A percentile compares a stretch with the other conserved stretches of the same genome.
Evolutionary conservation across 1,140 invertebrate species (phyloP).

Genomic region (Leptinotarsa texana): DNA sequence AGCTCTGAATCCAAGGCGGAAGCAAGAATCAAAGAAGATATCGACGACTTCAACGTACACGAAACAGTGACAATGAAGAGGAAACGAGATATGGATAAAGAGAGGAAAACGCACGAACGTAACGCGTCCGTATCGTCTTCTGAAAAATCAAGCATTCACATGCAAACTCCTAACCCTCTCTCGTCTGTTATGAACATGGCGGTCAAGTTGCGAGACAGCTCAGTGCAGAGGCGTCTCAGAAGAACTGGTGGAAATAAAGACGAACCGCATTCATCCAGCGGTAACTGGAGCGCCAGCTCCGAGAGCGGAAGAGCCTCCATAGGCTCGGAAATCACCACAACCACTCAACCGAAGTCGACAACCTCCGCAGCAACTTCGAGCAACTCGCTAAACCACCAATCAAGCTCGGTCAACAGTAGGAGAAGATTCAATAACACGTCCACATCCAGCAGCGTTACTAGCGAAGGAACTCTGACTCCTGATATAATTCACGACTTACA

Average conservation of each 20-base stretch:
- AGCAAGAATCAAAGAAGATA: constrained; percentile 33
- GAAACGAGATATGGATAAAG: constrained; percentile 60
- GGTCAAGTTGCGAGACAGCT: constrained; percentile 74
- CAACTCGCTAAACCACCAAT: constrained; percentile 67
- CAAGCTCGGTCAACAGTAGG: constrained; percentile 70
- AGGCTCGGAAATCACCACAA: constrained; percentile 77
- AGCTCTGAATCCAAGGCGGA: constrained; percentile 48
- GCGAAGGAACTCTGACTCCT: constrained; percentile 82
- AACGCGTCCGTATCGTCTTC: constrained; percentile 73
- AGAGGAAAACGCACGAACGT: constrained; percentile 66
- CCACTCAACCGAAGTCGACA: constrained; percentile 71
- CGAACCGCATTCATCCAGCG: constrained; percentile 84
- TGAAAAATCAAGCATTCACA: constrained; percentile 66
- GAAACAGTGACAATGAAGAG: constrained; percentile 66
- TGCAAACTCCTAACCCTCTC: constrained; percentile 60
- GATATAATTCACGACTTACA: constrained; percentile 74
- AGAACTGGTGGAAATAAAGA: constrained; percentile 64
- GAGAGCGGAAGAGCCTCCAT: constrained; percentile 84
- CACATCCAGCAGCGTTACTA: constrained; percentile 79
- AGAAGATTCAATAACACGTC: constrained; percentile 70
- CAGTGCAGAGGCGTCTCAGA: constrained; percentile 66
- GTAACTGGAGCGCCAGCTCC: constrained; percentile 92
- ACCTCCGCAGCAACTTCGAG: constrained; percentile 69
- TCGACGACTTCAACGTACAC: constrained; percentile 66
- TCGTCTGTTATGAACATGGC: constrained; percentile 62